These are phyloP conservation scores for Sarcophaga bullata DNA, from an alignment of 1,140 invertebrate species.

Conservation along the genomic window DNA sequence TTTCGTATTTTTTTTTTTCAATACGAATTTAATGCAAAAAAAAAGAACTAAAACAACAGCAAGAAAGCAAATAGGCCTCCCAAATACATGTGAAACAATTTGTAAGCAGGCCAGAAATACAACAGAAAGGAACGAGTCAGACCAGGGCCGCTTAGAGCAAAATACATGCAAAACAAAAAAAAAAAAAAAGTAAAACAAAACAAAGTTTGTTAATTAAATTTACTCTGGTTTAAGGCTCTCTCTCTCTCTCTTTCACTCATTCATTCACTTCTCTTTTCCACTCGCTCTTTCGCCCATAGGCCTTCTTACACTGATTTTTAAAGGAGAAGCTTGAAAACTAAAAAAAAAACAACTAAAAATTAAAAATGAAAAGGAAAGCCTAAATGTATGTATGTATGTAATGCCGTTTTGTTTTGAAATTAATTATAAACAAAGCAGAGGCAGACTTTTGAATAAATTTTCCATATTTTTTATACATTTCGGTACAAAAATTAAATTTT, in stretches of 20 bases:
- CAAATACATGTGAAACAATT: background rate
- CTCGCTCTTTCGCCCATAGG: no score
- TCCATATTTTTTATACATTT: no score
- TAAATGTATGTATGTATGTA: background rate
- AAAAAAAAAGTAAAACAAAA: background rate
- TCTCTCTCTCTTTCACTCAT: background rate
- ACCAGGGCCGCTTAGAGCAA: background rate
- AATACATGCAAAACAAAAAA: background rate
- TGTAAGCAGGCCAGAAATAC: no score
- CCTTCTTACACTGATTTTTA: no score
- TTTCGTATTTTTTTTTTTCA: no score
- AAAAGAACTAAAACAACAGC: no score
- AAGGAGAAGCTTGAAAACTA: no score
- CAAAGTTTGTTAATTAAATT: slow-evolving; percentile 36
- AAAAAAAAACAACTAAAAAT: background rate
- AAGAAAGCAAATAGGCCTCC: background rate
- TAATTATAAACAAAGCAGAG: background rate
- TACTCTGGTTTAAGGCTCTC: background rate
- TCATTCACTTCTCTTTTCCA: no score
- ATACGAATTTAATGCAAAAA: no score
- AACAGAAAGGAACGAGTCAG: background rate
- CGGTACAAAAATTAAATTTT: no score
- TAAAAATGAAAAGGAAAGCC: background rate
- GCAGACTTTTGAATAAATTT: background rate
- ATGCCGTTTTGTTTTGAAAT: background rate